Evolutionary conservation across 2,888 invertebrate species (phyloP), one percentile per base, ranked within the genome.

Genomic region (Melikaiella ostensackeni): DNA sequence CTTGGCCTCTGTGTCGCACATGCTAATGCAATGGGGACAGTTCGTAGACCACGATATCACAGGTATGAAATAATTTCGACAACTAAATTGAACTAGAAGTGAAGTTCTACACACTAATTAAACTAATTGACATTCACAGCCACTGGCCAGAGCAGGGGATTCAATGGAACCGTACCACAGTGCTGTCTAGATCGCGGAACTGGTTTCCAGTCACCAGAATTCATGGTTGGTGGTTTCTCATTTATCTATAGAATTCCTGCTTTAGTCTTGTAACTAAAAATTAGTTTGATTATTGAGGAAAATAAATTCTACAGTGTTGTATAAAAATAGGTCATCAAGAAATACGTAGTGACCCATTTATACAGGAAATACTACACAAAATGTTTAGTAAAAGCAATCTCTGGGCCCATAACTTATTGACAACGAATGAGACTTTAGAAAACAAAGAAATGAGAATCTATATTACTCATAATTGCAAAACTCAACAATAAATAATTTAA

Each of bases 21-120:
- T 96, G 94, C 93, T 97, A 79, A 97, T 97, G 94, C 97, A 98
- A 89, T 97, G 97, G 96, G 98, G 98, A 0, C 98, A 98, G 91
- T 95, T 98, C 84, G 88, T 98, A 78, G 98, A 98, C 88, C 98
- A 98, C 87, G 98, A 98, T 89, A 92, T 98, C 82, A 97, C 96
- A 76, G 91, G 92, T 92, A 81, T 46, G 70, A 64, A 35, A 70
- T 30, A n/a, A 55, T 50, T 70, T 33, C n/a, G 11, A 33, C n/a
- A 50, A 50, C 4, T 33, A 33, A 33, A 62, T 35, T 11, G 4
- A 21, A 6, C 11, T 33, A 35, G 13, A 38, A 27, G 1, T 66
- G 4, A 19, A 46, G 16, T 19, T 46, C 42, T 70, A 74, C 73
- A 55, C 35, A 64, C 70, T 78, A 24, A 38, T 57, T 75, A 78